A percentile compares a stretch with the other conserved stretches of the same genome.
phyloP scores from a whole-genome alignment of 2,113 vertebrate species.

The Alectura lathami region DNA sequence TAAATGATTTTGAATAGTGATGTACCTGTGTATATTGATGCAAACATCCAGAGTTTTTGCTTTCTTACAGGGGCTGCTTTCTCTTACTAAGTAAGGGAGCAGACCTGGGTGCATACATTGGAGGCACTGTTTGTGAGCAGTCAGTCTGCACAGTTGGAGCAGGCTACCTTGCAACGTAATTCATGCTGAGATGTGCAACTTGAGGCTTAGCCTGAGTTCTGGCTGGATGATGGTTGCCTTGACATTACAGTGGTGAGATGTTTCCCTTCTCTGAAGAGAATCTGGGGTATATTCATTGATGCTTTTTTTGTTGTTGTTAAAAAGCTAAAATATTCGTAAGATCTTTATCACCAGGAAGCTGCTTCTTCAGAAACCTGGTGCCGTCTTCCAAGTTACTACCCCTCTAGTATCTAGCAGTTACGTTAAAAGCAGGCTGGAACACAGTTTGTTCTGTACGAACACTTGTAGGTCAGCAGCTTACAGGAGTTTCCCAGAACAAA shows the following conservation, averaged over 20 bases:
- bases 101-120: background rate
- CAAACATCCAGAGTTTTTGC: background rate
- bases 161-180: accelerated
- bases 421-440: background rate
- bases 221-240: background rate
- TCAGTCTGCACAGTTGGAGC: background rate
- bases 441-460: background rate
- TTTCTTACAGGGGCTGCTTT: background rate
- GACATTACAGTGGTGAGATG: background rate
- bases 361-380: background rate
- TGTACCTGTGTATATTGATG: background rate
- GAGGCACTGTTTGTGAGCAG: background rate
- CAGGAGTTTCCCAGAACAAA: background rate
- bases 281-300: background rate
- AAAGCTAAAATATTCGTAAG: background rate
- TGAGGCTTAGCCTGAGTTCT: background rate
- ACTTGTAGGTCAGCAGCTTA: background rate
- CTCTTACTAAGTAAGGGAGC: background rate
- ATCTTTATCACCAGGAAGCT: background rate
- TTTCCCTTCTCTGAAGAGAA: background rate
- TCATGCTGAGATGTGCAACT: background rate
- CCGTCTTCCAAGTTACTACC: background rate
- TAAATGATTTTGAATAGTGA: background rate
- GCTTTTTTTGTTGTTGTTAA: background rate
- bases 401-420: background rate